phyloP scores from a whole-genome alignment of 1,140 invertebrate genomes.

The Pinna nobilis region DNA sequence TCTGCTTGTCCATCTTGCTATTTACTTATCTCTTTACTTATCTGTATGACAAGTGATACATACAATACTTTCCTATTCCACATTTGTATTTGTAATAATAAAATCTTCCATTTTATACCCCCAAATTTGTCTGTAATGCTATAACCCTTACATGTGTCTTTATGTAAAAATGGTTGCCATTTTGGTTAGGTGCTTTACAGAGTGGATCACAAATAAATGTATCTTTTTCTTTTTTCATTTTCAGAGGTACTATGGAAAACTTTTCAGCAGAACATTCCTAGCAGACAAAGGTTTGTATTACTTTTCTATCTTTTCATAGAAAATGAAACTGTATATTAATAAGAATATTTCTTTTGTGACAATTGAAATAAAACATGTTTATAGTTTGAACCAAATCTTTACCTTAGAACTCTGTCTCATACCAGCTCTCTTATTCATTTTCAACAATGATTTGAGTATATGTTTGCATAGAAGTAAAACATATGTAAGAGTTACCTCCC shows the following conservation, averaged over 20 bases:
- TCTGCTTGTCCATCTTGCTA: no score
- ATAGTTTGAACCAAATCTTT: neutral
- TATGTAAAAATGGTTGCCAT: neutral
- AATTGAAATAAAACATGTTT: neutral
- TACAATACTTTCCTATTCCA: no score
- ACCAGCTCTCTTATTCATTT: neutral
- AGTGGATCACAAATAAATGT: no score
- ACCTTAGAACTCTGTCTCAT: neutral
- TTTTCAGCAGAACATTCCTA: constrained; percentile 67
- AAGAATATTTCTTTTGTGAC: neutral
- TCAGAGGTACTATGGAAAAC: constrained; percentile 66
- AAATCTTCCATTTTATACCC: no score
- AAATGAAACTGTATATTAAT: neutral
- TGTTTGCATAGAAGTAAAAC: no score
- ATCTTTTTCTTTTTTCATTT: constrained; percentile 43
- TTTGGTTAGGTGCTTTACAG: neutral
- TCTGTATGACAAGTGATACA: no score
- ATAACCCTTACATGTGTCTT: neutral
- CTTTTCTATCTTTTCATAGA: neutral
- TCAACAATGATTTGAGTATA: neutral
- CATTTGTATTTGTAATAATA: no score
- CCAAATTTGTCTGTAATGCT: neutral
- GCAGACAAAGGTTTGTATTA: constrained; percentile 56
- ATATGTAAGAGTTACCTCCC: no score
- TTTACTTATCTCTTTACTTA: no score